Conservation (phyloP, 2,888 invertebrate genomes). For the Orgyia antiqua region DNA sequence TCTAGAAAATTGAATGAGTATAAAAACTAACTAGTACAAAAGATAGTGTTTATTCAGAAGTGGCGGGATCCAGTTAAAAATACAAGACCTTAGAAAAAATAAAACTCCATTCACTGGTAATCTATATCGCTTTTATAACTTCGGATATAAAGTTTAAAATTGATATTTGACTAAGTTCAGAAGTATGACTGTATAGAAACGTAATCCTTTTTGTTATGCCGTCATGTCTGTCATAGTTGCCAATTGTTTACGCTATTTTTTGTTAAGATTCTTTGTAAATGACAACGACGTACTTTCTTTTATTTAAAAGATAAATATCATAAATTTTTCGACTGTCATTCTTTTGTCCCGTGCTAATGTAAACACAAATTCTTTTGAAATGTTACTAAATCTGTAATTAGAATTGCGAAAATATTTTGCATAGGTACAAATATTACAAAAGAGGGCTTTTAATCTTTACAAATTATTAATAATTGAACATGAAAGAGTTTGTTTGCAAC, state of each 20-base stretch:
- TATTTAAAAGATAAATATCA: conserved; percentile 59
- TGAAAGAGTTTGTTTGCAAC: too few relatives aligned
- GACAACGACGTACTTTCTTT: conserved; percentile 57
- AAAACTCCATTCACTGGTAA: conserved; percentile 12
- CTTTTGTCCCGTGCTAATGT: conserved; percentile 50
- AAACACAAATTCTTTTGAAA: conserved; percentile 48
- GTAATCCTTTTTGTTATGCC: conserved; percentile 68
- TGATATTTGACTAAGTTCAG: conserved; percentile 1
- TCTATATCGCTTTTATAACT: conserved; percentile 13
- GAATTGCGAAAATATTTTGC: conserved; percentile 27
- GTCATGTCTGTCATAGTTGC: conserved; percentile 65
- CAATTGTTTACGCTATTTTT: conserved; percentile 64
- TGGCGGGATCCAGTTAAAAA: conserved; percentile 55
- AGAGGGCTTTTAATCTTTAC: too few relatives aligned
- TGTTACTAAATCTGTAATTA: conserved; percentile 20
- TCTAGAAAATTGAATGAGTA: conserved; percentile 38
- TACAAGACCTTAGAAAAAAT: conserved; percentile 37
- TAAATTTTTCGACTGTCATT: conserved; percentile 53
- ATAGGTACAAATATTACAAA: too few relatives aligned
- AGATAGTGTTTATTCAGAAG: conserved; percentile 56
- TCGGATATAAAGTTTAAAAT: conserved; percentile 30
- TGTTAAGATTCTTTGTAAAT: conserved; percentile 53
- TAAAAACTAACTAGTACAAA: conserved; percentile 36
- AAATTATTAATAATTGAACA: too few relatives aligned
- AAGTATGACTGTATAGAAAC: conserved; percentile 21